A percentile compares a stretch with the other conserved stretches of the same genome.
Evolutionary conservation across 1,140 invertebrate species (phyloP).

Genomic region (Lepidurus apus): DNA sequence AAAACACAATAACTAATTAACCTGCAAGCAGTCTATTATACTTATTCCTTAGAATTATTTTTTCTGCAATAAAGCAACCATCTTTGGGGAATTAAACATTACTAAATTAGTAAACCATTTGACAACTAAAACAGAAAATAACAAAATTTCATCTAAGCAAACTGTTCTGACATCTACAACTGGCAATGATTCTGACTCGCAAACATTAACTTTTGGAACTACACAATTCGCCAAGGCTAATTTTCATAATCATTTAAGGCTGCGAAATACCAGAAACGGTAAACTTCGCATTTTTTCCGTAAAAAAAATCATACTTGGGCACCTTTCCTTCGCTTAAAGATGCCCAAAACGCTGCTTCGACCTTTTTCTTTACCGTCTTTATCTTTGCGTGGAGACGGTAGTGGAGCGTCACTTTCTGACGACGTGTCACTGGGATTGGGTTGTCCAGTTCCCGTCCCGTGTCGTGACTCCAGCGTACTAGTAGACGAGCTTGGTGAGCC

Average conservation of each 20-base stretch:
- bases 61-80: neutral
- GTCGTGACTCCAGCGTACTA: neutral
- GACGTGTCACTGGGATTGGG: conserved; percentile 40
- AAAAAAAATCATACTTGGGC: conserved; percentile 37
- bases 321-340: conserved; percentile 39
- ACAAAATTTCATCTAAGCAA: neutral
- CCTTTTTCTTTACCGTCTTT: conserved; percentile 38
- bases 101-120: neutral
- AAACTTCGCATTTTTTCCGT: neutral
- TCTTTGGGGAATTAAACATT: conserved; percentile 2
- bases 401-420: conserved; percentile 41
- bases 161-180: neutral
- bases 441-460: conserved; percentile 29
- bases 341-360: conserved; percentile 38
- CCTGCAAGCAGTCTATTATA: conserved; percentile 14
- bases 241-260: neutral
- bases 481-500: conserved; percentile 26
- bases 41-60: neutral
- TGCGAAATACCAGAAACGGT: neutral
- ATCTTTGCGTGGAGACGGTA: conserved; percentile 36
- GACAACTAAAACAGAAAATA: neutral
- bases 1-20: neutral
- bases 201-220: neutral
- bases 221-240: neutral
- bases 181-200: conserved; percentile 21